These are phyloP conservation scores for Cyprinella venusta DNA, from an alignment of 2,797 vertebrate species.

Conservation along the genomic window DNA sequence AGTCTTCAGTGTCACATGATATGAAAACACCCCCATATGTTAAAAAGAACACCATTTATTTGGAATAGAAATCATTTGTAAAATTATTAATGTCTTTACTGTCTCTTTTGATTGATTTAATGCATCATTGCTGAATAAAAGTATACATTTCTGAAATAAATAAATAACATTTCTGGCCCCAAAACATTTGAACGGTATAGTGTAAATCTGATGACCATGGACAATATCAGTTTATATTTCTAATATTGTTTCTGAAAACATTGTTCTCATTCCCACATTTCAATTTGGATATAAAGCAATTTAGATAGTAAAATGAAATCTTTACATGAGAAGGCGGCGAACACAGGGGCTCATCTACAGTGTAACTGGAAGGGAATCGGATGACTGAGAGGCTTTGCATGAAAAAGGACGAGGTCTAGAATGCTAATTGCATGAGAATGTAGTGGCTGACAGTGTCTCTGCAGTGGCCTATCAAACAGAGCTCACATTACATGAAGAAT, in stretches of 20 bases:
- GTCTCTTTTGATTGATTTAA: neutral
- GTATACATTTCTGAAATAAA: neutral
- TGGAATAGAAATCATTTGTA: too few species aligned
- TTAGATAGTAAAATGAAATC: constrained; percentile 17
- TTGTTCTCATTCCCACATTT: neutral
- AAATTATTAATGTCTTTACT: neutral
- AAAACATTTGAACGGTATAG: neutral
- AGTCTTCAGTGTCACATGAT: too few species aligned
- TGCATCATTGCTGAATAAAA: neutral
- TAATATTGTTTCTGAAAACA: neutral
- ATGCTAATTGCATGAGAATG: constrained; percentile 65
- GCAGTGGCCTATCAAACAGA: constrained; percentile 65
- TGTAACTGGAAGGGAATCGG: constrained; percentile 44
- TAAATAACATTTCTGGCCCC: neutral
- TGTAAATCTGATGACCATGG: too few species aligned
- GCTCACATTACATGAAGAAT: constrained; percentile 69
- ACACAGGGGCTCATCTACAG: constrained; percentile 24
- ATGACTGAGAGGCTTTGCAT: constrained; percentile 43
- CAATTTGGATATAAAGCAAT: neutral
- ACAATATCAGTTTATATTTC: neutral
- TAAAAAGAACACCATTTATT: too few species aligned
- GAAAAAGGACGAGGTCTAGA: constrained; percentile 55
- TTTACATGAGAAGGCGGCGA: constrained; percentile 31
- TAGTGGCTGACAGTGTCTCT: constrained; percentile 64
- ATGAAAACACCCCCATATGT: too few species aligned